Base-by-base conservation (phyloP, 2,113 vertebrate species). In the Tamias sibiricus region DNA sequence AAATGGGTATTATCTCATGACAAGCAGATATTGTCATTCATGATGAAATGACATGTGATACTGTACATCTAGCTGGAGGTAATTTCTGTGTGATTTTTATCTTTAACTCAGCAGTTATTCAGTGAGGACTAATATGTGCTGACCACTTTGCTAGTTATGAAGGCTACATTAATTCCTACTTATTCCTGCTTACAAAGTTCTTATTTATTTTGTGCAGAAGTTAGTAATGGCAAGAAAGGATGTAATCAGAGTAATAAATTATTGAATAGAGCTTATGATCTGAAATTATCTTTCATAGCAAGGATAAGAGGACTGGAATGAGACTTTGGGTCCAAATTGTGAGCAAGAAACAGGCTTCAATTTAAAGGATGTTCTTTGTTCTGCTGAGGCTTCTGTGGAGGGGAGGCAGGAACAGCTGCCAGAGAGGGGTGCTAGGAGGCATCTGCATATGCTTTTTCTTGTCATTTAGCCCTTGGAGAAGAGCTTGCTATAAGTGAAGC, bases 181-280 rank as follows among this genome's bases (percentile, higher is more conserved):
- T 92, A 24, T 37, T 76, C 11, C 64, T 12, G 17, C 8, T 37
- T 74, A 10, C 1, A 30, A 26, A 84, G 42, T 71, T 68, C 69
- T 90, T 72, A 12, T 37, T 91, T 72, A 74, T 30, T 75, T 88
- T 88, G 59, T 47, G 42, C 35, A 10, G 19, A 85, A 89, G 59
- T 83, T 82, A 71, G 83, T 88, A 91, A 85, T 86, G 74, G 32
- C 40, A 49, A 85, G 87, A 64, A 95, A 92, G 30, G 13, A 20
- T 86, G 49, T 89, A 32, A 28, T 86, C 64, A 90, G 52, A 85
- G 40, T 37, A 80, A 52, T 84, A 69, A 64, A 28, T 87, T 22
- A 62, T 10, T 68, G 59, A 66, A n/a, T 79, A 57, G 69, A 82
- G 79, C 59, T 69, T 37, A 10, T 74, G 82, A 72, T 71, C 59